Base-by-base conservation (phyloP, 2,113 vertebrate genomes). In the Gallinago paraguaiae region DNA sequence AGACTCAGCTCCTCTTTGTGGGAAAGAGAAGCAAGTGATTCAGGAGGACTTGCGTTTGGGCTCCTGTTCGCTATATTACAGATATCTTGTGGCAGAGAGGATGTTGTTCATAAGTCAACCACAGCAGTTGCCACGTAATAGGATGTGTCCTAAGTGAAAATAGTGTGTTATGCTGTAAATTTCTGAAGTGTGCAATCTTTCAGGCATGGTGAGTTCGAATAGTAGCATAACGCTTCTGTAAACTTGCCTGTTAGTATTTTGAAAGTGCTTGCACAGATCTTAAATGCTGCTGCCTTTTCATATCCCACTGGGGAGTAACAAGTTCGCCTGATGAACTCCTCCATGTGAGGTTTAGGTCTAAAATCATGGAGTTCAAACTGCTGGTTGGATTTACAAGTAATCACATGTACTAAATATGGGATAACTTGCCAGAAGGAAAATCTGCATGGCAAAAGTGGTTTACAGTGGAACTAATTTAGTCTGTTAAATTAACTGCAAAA, bases 321-420 rank as follows among this genome's bases (percentile, higher is more conserved):
- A 60, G 57, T 69, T 94, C 53, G 61, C 41, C 59, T 76, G 48
- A 68, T 76, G 48, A 68, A 65, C 24, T 69, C 37, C 82, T 79
- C 24, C 9, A 16, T 65, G 18, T 63, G 46, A 86, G 35, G 8
- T 59, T 89, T 51, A 72, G 56, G 53, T 87, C 15, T 75, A 25
- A 92, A 72, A 75, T 88, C 0, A 25, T 51, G 20, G 6, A 6
- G 46, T 71, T 69, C 71, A 72, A 95, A 82, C n/a, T 72, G 48
- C 93, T 97, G 97, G 97, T 97, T 97, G 97, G 96, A 97, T 97
- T 97, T 97, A 82, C 97, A 97, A 95, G 97, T 93, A 23, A 61
- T 92, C 63, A 86, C 33, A 6, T 85, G 43, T 97, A 97, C 97
- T 97, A 97, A 97, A 95, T 93, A 45, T 5, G 54, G 65, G 92